Conservation (phyloP, 2,888 invertebrate species). For the Caenorhabditis virilis region DNA sequence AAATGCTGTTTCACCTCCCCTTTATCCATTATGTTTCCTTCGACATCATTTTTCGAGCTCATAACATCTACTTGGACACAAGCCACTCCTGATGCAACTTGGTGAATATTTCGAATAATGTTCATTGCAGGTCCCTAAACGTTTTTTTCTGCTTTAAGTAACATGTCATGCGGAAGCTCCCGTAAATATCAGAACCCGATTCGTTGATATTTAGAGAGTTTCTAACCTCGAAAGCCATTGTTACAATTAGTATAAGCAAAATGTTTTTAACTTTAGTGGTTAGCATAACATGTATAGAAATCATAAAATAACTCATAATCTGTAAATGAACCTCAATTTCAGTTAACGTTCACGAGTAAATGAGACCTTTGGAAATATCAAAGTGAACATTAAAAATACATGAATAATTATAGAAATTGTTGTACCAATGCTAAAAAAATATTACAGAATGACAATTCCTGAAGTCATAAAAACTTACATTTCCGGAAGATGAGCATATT, state of each 20-base stretch:
- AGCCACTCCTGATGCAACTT: constrained; percentile 52
- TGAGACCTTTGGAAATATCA: constrained; percentile 43
- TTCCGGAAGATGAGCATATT: constrained; percentile 46
- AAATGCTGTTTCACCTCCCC: too few species aligned
- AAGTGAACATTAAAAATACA: constrained; percentile 33
- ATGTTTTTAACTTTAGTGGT: constrained; percentile 37
- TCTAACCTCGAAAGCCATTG: constrained; percentile 40
- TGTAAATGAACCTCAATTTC: neutral
- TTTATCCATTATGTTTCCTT: constrained; percentile 43
- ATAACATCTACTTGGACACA: constrained; percentile 56
- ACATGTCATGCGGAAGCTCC: too few species aligned
- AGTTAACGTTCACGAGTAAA: too few species aligned
- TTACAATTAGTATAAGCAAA: constrained; percentile 36
- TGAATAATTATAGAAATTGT: constrained; percentile 44
- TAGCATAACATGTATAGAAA: constrained; percentile 41
- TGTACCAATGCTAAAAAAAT: constrained; percentile 44
- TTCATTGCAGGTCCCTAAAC: constrained; percentile 57
- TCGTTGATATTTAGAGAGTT: neutral
- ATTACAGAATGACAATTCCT: too few species aligned
- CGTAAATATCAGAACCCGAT: too few species aligned
- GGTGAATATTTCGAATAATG: constrained; percentile 50
- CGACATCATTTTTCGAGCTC: constrained; percentile 46
- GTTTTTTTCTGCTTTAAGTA: neutral
- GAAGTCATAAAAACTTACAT: constrained; percentile 35
- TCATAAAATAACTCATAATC: constrained; percentile 43